Conservation (phyloP, 2,888 invertebrate genomes). For the Resseliella maxima region DNA sequence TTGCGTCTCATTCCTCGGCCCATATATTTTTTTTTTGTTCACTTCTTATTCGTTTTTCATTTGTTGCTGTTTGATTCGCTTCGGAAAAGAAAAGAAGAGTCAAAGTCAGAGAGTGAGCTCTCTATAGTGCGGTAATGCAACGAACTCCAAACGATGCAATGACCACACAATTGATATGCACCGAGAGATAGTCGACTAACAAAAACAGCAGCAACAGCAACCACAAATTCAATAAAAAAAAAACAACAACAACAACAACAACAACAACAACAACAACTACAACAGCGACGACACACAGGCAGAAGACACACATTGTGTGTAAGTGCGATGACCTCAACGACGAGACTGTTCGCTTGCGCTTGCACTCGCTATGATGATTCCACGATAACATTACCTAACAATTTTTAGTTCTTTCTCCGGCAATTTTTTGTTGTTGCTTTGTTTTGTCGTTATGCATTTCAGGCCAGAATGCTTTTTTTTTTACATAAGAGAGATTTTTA, state of each 20-base stretch:
- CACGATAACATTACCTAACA: slow-evolving; percentile 49
- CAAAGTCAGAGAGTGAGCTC: background rate
- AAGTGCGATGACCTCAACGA: slow-evolving; percentile 53
- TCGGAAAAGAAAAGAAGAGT: background rate
- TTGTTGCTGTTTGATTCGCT: slow-evolving; percentile 2
- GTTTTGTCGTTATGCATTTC: background rate
- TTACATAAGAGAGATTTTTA: background rate
- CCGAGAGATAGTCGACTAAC: slow-evolving; percentile 27
- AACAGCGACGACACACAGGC: background rate
- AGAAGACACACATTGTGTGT: slow-evolving; percentile 46
- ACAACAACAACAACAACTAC: background rate
- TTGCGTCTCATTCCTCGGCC: background rate
- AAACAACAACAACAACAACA: background rate
- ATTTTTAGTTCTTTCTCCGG: slow-evolving; percentile 36
- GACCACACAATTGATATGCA: slow-evolving; percentile 52
- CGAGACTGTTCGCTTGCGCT: slow-evolving; percentile 5
- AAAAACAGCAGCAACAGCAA: slow-evolving; percentile 7
- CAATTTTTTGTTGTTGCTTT: background rate
- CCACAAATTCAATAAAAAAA: background rate
- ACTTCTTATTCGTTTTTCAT: background rate
- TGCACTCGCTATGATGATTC: slow-evolving; percentile 30
- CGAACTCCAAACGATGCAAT: slow-evolving; percentile 28
- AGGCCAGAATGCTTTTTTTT: background rate
- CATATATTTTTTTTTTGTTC: slow-evolving; percentile 1
- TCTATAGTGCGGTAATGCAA: background rate